Evolutionary conservation across 1,140 invertebrate genomes (phyloP).

Genomic region (Bombus difficillimus): DNA sequence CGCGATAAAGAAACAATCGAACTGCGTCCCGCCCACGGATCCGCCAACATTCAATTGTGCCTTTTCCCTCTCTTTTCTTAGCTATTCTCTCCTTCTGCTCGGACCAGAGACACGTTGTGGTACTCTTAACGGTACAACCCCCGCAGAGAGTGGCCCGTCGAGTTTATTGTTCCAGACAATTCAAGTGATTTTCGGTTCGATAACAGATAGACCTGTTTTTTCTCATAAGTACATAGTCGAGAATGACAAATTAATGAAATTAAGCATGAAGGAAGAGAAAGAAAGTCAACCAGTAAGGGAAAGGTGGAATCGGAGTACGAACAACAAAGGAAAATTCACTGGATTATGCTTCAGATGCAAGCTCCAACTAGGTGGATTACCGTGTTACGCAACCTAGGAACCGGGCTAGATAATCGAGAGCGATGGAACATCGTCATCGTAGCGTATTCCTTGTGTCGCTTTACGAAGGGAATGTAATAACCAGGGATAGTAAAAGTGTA

Average conservation of each 20-base stretch:
- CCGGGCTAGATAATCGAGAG: constrained; percentile 34
- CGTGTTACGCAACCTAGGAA: constrained; percentile 46
- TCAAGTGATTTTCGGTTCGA: constrained; percentile 34
- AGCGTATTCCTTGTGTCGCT: constrained; percentile 20
- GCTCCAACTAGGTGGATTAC: constrained; percentile 39
- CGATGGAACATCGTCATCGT: constrained; percentile 31
- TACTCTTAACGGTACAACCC: constrained; percentile 54
- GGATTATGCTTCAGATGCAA: constrained; percentile 44
- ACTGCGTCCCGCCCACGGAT: constrained; percentile 71
- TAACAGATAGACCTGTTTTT: constrained; percentile 4
- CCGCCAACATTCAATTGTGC: constrained; percentile 76
- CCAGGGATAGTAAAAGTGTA: not conserved
- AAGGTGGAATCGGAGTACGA: constrained; percentile 6
- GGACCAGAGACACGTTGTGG: constrained; percentile 23
- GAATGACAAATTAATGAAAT: not conserved
- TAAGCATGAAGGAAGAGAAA: not conserved
- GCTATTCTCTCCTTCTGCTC: constrained; percentile 11
- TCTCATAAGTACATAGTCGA: not conserved
- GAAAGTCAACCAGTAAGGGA: not conserved
- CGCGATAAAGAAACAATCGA: constrained; percentile 80
- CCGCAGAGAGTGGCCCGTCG: constrained; percentile 31
- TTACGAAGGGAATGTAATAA: constrained; percentile 26
- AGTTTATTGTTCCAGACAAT: constrained; percentile 37
- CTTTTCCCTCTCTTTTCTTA: constrained; percentile 52
- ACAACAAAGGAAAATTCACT: constrained; percentile 25